Evolutionary conservation across 2,888 invertebrate genomes (phyloP), one percentile per base, ranked within the genome.

Genomic region (Hipparchia sbordonii): DNA sequence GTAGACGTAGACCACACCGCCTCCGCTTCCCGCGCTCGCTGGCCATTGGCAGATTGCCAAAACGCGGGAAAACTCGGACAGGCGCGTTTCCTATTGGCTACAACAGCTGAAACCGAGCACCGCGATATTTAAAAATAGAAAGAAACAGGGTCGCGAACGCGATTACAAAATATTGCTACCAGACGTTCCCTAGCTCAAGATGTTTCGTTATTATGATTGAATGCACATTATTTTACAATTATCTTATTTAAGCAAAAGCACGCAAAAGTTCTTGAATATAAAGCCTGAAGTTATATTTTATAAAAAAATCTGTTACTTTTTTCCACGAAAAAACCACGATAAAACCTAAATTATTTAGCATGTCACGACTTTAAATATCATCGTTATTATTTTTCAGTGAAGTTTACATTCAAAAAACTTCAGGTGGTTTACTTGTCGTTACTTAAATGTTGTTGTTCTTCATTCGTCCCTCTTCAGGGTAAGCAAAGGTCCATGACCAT

Each of bases 61-160:
- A 89, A 82, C 87, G 90, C 89, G 91, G 90, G 87, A 89, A 89
- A 89, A 85, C 82, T 86, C 85, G 77, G 80, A 80, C 86, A 84
- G 82, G 84, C 81, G 80, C 79, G 74, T 77, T 80, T 86, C 80
- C 88, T 82, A 92, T 92, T 92, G 93, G 92, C 79, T 77, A 79
- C 80, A 83, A 82, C 75, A 84, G 85, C 82, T 87, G 92, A 85
- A 93, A 92, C 89, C 90, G 87, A 91, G 92, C 93, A 92, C 93
- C 93, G 92, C 93, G 89, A 86, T 90, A 91, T 93, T 93, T 89
- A 90, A 93, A 93, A 93, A 93, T 93, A 93, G 93, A 92, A 84
- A 82, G 93, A 92, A 84, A 82, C 82, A 74, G 81, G 84, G 80
- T 82, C 81, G 76, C 77, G 80, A 82, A 86, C 81, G 76, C 77